These are phyloP conservation scores for Leptopilina syphax DNA, from an alignment of 2,888 invertebrate species.

Conservation along the genomic window DNA sequence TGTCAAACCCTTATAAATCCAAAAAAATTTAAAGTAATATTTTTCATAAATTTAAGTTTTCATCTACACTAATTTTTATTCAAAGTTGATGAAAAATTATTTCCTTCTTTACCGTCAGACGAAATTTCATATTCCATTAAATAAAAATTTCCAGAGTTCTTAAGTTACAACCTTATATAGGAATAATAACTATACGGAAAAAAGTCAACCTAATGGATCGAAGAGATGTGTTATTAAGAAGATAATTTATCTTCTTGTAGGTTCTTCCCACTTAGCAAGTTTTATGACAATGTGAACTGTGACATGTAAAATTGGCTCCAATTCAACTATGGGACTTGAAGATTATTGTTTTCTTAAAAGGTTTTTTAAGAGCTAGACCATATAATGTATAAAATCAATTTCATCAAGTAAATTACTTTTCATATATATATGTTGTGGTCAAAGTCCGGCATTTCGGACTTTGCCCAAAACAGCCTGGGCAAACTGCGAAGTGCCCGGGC, in stretches of 20 bases:
- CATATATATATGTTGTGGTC: too few relatives aligned
- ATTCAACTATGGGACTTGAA: constrained; percentile 39
- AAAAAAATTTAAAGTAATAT: too few relatives aligned
- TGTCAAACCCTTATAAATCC: too few relatives aligned
- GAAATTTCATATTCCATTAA: constrained; percentile 35
- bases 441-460: too few relatives aligned
- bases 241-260: not conserved
- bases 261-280: not conserved
- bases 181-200: not conserved
- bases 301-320: constrained; percentile 41
- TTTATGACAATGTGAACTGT: not conserved
- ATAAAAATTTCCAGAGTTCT: constrained; percentile 40
- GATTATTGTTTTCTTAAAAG: not conserved
- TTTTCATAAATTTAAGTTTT: too few relatives aligned
- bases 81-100: not conserved
- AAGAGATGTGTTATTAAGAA: not conserved
- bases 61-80: too few relatives aligned
- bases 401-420: constrained; percentile 7
- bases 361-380: constrained; percentile 36
- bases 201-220: constrained; percentile 25
- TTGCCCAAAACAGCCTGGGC: too few relatives aligned
- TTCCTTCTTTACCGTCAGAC: not conserved
- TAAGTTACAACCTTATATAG: constrained; percentile 46
- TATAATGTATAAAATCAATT: constrained; percentile 41
- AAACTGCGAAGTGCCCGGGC: too few relatives aligned